Conservation (phyloP, 2,888 invertebrate genomes). For the Argyresthia albistria region DNA sequence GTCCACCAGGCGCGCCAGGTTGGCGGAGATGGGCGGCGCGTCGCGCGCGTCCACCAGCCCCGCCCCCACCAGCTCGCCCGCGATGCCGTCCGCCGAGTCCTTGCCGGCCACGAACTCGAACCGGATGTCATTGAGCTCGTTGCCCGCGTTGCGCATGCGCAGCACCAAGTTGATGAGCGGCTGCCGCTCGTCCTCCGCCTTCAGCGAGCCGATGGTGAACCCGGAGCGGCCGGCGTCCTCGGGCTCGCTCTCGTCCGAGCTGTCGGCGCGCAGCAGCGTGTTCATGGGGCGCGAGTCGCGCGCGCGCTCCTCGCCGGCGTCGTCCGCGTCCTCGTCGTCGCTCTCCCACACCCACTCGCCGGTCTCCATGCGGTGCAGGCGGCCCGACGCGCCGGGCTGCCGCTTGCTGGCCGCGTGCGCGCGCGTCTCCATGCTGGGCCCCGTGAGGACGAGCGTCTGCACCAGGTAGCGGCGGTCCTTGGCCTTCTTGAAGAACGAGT, state of each 20-base stretch:
- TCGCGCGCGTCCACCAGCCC: conserved; percentile 93
- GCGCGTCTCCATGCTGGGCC: conserved; percentile 92
- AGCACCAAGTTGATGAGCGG: conserved; percentile 87
- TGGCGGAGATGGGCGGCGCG: conserved; percentile 91
- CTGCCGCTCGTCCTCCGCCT: conserved; percentile 32
- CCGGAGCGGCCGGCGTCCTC: conserved; percentile 19
- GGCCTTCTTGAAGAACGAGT: conserved; percentile 98
- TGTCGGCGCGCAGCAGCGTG: conserved; percentile 71
- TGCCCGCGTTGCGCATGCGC: conserved; percentile 90
- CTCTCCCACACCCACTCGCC: conserved; percentile 99
- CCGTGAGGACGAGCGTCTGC: conserved; percentile 88
- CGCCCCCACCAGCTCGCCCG: too few species aligned
- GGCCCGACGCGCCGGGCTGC: conserved; percentile 89
- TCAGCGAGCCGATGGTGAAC: conserved; percentile 47
- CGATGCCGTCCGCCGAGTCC: conserved; percentile 95
- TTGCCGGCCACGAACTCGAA: conserved; percentile 97
- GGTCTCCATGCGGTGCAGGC: conserved; percentile 92
- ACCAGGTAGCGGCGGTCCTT: conserved; percentile 94
- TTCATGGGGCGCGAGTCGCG: conserved; percentile 75
- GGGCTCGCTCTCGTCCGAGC: conserved; percentile 70
- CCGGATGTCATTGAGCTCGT: conserved; percentile 97
- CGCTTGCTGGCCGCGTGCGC: conserved; percentile 90
- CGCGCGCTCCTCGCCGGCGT: conserved; percentile 56
- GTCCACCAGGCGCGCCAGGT: conserved; percentile 92
- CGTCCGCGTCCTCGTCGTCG: conserved; percentile 81